phyloP scores from a whole-genome alignment of 2,797 vertebrate genomes.

The Enteromius anoplus region DNA sequence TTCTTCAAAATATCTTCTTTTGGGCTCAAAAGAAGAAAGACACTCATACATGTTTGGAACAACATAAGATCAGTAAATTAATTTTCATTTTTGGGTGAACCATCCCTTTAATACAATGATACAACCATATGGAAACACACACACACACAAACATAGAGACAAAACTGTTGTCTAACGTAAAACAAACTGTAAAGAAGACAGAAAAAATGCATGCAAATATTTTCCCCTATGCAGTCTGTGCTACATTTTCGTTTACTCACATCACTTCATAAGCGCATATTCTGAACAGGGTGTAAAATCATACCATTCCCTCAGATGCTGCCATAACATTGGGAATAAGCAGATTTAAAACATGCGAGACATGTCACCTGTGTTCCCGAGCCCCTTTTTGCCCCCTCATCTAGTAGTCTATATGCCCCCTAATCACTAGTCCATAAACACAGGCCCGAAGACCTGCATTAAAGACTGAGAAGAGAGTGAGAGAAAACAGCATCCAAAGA shows the following conservation, averaged over 20 bases:
- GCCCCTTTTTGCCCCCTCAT: constrained; percentile 63
- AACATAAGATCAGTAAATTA: not conserved
- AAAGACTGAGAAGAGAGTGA: constrained; percentile 61
- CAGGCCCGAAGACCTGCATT: constrained; percentile 67
- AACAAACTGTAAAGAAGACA: not conserved
- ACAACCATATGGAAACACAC: not conserved
- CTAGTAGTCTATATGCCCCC: constrained; percentile 67
- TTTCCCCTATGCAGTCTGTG: not conserved
- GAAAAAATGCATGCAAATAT: not conserved
- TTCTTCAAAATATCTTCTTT: constrained; percentile 1
- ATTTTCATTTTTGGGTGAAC: not conserved
- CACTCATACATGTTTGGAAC: not conserved
- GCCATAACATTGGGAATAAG: constrained; percentile 29
- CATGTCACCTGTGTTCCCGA: constrained; percentile 25
- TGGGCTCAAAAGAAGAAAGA: no score
- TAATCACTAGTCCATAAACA: constrained; percentile 68
- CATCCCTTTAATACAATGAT: not conserved
- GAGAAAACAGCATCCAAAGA: constrained; percentile 65
- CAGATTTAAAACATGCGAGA: not conserved
- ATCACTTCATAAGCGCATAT: constrained; percentile 44
- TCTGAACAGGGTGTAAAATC: constrained; percentile 69
- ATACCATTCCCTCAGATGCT: constrained; percentile 57
- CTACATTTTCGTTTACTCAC: constrained; percentile 29
- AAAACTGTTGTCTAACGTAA: not conserved
- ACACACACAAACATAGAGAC: not conserved